A percentile compares a stretch with the other conserved stretches of the same genome.
Conservation (phyloP, 2,888 invertebrate species). For the Volucella zonaria region DNA sequence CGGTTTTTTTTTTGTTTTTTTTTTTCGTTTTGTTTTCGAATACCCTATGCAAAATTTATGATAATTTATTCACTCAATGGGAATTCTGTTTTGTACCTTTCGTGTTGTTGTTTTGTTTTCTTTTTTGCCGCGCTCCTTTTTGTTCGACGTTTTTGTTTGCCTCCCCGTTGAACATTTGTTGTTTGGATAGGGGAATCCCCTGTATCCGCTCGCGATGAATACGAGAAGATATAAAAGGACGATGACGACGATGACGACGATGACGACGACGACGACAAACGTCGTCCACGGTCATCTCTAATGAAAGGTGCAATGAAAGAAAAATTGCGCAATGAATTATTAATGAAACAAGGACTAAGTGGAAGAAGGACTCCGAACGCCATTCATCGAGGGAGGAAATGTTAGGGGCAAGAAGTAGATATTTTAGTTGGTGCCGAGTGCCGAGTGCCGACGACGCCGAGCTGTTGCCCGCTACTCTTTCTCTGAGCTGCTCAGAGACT, state of each 20-base stretch:
- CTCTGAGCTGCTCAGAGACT: neutral
- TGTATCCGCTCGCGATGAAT: conserved; percentile 15
- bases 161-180: conserved; percentile 64
- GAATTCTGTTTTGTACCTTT: conserved; percentile 54
- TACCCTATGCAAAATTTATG: conserved; percentile 73
- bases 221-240: conserved; percentile 7
- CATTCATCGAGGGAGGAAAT: conserved; percentile 7
- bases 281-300: conserved; percentile 69
- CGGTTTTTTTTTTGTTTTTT: conserved; percentile 25
- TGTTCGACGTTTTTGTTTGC: conserved; percentile 41
- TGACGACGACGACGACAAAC: conserved; percentile 20
- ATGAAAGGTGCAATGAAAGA: conserved; percentile 74
- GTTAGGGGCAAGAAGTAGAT: neutral
- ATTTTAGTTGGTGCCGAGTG: conserved; percentile 32
- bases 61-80: conserved; percentile 73
- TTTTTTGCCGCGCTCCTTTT: conserved; percentile 28
- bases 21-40: conserved; percentile 30
- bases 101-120: conserved; percentile 15
- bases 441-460: too few relatives aligned
- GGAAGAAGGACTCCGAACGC: conserved; percentile 1
- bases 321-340: conserved; percentile 74
- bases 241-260: conserved; percentile 5
- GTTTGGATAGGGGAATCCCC: conserved; percentile 17
- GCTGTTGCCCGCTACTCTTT: neutral
- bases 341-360: conserved; percentile 54